Conservation (phyloP, 2,113 vertebrate genomes). For the Nasalis larvatus region DNA sequence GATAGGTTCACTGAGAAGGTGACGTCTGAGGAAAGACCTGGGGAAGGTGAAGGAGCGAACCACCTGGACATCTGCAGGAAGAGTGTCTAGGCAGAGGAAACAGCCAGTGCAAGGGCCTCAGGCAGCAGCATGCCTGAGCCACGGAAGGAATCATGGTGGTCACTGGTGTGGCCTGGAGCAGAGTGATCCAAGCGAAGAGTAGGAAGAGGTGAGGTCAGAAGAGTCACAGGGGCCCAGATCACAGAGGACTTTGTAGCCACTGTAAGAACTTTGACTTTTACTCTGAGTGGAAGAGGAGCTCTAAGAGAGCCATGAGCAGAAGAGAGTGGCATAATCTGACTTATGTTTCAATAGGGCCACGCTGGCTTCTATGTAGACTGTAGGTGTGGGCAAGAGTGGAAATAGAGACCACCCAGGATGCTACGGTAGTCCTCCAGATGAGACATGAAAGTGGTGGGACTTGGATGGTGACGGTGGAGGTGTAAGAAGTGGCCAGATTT, state of each 20-base stretch:
- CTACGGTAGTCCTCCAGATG: neutral
- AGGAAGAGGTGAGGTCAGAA: neutral
- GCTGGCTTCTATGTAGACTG: neutral
- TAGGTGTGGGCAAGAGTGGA: neutral
- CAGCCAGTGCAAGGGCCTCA: neutral
- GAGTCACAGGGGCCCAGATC: neutral
- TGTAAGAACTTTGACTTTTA: neutral
- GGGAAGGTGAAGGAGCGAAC: neutral
- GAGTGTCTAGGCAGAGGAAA: neutral
- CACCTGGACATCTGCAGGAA: neutral
- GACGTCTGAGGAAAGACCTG: neutral
- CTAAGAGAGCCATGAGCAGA: neutral
- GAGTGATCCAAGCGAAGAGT: neutral
- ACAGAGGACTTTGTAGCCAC: neutral
- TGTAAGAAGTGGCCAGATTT: neutral
- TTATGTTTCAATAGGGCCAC: neutral
- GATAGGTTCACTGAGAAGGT: neutral
- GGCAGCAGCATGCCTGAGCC: rapidly evolving
- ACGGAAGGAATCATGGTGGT: rapidly evolving
- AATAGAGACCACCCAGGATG: neutral
- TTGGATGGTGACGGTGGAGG: neutral
- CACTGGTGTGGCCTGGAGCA: neutral
- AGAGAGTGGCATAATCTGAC: neutral
- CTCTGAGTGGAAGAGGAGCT: neutral
- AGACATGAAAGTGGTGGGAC: neutral